These are phyloP conservation scores for Nesometra sesokonis DNA, from an alignment of 35 echinoderm and acorn worm species.

Conservation along the genomic window DNA sequence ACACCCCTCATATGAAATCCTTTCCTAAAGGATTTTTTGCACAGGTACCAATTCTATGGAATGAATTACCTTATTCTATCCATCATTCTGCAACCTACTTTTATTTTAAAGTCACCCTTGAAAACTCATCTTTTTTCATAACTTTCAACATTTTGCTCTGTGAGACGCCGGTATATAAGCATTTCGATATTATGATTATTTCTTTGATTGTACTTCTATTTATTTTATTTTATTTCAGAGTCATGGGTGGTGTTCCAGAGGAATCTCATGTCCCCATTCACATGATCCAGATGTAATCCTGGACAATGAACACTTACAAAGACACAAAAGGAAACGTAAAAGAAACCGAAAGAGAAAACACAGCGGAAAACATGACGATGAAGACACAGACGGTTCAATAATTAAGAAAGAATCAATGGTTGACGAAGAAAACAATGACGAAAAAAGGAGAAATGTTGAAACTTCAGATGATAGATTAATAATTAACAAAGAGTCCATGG, in stretches of 20 bases:
- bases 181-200: too few species aligned
- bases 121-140: too few species aligned
- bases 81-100: too few species aligned
- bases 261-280: conserved; percentile 49
- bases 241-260: conserved; percentile 55
- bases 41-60: too few species aligned
- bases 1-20: too few species aligned
- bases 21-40: too few species aligned
- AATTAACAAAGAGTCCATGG: too few species aligned
- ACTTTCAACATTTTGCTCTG: too few species aligned
- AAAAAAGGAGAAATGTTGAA: neutral
- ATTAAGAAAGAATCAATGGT: neutral
- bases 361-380: neutral
- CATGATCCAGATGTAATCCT: conserved; percentile 74
- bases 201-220: neutral
- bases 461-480: too few species aligned
- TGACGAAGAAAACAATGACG: conserved; percentile 1
- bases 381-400: neutral
- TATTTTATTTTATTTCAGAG: conserved; percentile 29
- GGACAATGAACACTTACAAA: conserved; percentile 34
- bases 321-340: conserved; percentile 45
- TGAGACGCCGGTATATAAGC: too few species aligned
- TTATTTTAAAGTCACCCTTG: too few species aligned
- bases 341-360: conserved; percentile 32
- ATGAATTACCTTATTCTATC: too few species aligned